Evolutionary conservation across 2,113 vertebrate genomes (phyloP).

Genomic region (Erpornis zantholeuca): DNA sequence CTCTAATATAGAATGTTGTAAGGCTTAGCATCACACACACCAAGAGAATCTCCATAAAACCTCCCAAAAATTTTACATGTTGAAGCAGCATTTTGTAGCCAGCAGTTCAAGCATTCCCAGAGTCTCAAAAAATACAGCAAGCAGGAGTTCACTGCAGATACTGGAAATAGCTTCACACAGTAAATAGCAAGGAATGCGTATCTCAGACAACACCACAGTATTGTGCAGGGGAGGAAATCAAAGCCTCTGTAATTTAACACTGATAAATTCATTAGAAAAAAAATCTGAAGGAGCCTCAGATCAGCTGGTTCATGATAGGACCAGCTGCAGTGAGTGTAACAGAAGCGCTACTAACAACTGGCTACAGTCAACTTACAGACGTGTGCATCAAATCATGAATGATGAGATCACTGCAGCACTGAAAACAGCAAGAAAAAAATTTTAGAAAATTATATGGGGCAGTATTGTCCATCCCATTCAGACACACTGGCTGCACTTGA

Average conservation of each 20-base stretch:
- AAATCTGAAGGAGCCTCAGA: background rate
- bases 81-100: background rate
- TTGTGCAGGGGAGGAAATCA: background rate
- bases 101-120: background rate
- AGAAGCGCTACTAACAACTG: background rate
- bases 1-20: background rate
- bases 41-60: background rate
- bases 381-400: background rate
- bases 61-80: background rate
- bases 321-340: background rate
- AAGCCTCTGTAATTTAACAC: background rate
- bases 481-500: background rate
- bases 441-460: background rate
- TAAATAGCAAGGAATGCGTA: background rate
- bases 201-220: background rate
- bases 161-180: background rate
- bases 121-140: background rate
- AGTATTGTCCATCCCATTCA: background rate
- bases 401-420: conserved; percentile 12
- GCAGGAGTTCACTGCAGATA: background rate
- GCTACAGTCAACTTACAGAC: background rate
- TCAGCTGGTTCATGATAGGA: background rate
- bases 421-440: background rate
- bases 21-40: background rate
- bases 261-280: background rate